Percentiles rank a stretch among this genome's conserved stretches.
Conservation (phyloP, 2,888 invertebrate species). For the Cabera pusaria region DNA sequence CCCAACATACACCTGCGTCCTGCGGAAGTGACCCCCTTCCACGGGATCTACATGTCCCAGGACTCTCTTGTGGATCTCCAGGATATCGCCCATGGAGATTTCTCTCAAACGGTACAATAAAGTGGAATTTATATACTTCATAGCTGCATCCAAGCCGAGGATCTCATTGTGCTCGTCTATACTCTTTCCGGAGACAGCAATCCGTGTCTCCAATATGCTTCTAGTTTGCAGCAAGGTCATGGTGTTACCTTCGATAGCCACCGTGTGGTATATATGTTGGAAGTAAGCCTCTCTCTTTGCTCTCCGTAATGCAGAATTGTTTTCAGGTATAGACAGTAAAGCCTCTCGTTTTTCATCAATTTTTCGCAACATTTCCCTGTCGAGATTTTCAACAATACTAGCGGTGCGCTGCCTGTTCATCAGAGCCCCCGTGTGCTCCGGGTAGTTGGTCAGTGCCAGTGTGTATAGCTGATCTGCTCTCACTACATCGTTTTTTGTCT, state of each 20-base stretch:
- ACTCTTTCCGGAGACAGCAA: constrained; percentile 92
- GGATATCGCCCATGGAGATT: constrained; percentile 92
- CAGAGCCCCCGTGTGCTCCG: constrained; percentile 91
- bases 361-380: constrained; percentile 88
- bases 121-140: constrained; percentile 95
- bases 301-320: constrained; percentile 90
- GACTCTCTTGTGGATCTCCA: constrained; percentile 96
- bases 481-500: constrained; percentile 91
- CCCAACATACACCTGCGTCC: constrained; percentile 96
- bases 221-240: constrained; percentile 96
- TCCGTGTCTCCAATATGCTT: constrained; percentile 93
- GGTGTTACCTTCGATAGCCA: constrained; percentile 98
- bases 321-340: constrained; percentile 91
- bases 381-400: constrained; percentile 94
- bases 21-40: constrained; percentile 94
- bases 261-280: constrained; percentile 97
- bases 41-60: constrained; percentile 97
- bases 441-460: constrained; percentile 92
- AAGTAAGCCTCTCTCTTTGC: constrained; percentile 98
- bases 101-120: constrained; percentile 90
- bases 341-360: constrained; percentile 94
- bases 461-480: constrained; percentile 96
- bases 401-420: constrained; percentile 93
- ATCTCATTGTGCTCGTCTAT: constrained; percentile 99
- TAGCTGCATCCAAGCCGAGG: constrained; percentile 95